Evolutionary conservation across 2,888 invertebrate species (phyloP), one percentile per base, ranked within the genome.

Genomic region (Arrhopalites spinosus): DNA sequence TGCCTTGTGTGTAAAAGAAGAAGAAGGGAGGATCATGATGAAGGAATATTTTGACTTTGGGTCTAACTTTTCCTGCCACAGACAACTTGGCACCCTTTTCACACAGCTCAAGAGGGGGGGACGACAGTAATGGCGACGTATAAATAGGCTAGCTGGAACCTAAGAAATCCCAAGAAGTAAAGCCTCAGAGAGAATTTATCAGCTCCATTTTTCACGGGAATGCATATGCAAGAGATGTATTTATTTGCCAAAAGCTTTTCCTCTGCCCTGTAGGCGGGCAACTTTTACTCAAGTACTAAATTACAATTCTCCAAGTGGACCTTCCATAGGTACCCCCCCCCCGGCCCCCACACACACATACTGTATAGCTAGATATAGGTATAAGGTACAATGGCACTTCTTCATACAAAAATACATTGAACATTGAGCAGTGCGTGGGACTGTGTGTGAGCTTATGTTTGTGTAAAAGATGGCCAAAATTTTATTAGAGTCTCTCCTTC

Each of bases 151-250:
- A 36, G 43, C 8, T n/a, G 23, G 63, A 63, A 56, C n/a, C 25
- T 30, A 73, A 66, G 50, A 36, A 73, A 73, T 36, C 50, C 53
- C 50, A 73, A 64, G 53, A 56, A 47, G 13, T 53, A 56, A 73
- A 73, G 64, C 73, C 43, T 73, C 53, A 23, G 5, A 23, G n/a
- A 30, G 23, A 73, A 73, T 73, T 73, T 73, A 73, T 64, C 66
- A 53, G 56, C 59, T n/a, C 23, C 71, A 71, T 71, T 59, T 71
- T 71, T 71, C 59, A 71, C 59, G 7, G 8, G 17, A 43, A 71
- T 71, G 71, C 71, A 71, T 71, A 59, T 71, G 71, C 71, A 71
- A 59, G 71, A 59, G 71, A 71, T 59, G 71, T 71, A 71, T 71
- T 71, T 71, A 71, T 71, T 71, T 71, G 71, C 71, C 71, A 71